Conservation (phyloP, 30 jellyfish, hydroid and myxozoan species). For the Cassiopea andromeda region DNA sequence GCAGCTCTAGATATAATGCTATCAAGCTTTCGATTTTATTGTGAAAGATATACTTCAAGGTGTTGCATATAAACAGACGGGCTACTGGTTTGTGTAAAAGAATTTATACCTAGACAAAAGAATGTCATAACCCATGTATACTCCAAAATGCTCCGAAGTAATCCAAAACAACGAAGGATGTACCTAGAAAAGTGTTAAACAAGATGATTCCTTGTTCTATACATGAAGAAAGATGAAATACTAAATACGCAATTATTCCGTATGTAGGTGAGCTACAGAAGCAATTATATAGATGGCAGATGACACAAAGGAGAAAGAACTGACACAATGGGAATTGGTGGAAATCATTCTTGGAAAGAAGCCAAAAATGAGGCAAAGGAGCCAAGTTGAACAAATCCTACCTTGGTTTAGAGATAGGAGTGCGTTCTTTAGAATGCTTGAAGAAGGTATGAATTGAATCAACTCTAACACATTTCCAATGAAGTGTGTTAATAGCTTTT, state of each 20-base stretch:
- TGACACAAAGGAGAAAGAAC: not conserved
- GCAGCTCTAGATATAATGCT: no score
- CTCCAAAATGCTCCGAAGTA: no score
- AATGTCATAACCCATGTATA: no score
- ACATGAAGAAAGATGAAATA: not conserved
- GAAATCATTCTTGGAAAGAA: conserved; percentile 56
- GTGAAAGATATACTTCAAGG: no score
- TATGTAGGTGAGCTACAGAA: not conserved
- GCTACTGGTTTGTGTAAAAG: no score
- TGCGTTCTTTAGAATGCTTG: conserved; percentile 79
- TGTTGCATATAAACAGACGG: no score
- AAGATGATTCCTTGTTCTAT: no score
- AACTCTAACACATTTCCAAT: not conserved
- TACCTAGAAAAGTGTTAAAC: no score
- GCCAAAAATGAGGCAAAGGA: conserved; percentile 60
- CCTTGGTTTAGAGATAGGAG: conserved; percentile 97
- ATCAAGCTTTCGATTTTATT: no score
- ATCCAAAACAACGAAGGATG: no score
- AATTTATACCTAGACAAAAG: no score
- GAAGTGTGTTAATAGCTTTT: not conserved
- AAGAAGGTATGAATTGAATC: conserved; percentile 44
- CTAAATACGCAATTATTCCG: not conserved
- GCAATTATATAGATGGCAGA: not conserved
- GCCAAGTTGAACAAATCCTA: conserved; percentile 35
- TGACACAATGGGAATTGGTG: conserved; percentile 73